Conservation (phyloP, 1,140 invertebrate genomes). For the Bombyx mandarina region DNA sequence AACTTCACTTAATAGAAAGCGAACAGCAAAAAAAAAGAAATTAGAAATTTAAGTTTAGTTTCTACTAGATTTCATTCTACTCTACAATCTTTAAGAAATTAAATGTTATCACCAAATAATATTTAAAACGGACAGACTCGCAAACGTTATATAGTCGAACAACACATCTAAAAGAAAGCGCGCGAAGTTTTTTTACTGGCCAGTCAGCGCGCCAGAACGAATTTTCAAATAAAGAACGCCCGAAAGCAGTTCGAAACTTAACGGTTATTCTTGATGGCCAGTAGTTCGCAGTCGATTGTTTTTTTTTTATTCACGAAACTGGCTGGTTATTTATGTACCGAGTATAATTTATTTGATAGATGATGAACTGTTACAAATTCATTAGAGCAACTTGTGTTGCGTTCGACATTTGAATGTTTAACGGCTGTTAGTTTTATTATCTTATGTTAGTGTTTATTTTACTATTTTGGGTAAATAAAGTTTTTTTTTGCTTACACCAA, state of each 20-base stretch:
- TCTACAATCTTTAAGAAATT: no score
- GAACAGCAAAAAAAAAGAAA: no score
- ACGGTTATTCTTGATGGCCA: constrained; percentile 24
- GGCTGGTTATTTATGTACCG: constrained; percentile 24
- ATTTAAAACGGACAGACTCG: no score
- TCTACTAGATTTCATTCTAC: no score
- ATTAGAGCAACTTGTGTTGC: constrained; percentile 9
- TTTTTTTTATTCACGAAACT: constrained; percentile 13
- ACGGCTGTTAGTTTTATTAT: background rate
- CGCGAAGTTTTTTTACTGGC: constrained; percentile 16
- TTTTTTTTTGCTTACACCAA: no score
- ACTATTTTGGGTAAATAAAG: background rate
- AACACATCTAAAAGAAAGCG: constrained; percentile 18
- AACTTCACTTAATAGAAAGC: no score
- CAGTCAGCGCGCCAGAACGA: constrained; percentile 25
- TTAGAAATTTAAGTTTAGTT: no score
- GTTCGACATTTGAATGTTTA: background rate
- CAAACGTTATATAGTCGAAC: no score
- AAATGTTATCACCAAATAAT: no score
- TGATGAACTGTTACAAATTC: constrained; percentile 16
- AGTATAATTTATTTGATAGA: constrained; percentile 25
- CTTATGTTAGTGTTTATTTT: background rate
- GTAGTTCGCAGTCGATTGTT: constrained; percentile 9
- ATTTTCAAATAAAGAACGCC: constrained; percentile 32
- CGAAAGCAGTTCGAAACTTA: constrained; percentile 29